Evolutionary conservation across 2,888 invertebrate species (phyloP).

Genomic region (Pherbina coryleti): DNA sequence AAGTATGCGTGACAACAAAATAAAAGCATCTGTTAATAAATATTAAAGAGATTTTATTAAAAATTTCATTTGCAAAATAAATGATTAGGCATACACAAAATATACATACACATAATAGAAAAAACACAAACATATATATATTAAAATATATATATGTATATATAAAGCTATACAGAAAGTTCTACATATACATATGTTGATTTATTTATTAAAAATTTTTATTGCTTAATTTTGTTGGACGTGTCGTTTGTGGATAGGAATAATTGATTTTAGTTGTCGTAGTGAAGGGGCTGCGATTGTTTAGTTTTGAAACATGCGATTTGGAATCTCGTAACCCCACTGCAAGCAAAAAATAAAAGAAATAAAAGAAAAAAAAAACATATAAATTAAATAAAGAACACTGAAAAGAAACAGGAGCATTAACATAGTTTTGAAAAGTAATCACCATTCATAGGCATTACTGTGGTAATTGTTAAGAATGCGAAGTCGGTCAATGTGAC

Average conservation of each 20-base stretch:
- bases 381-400: constrained; percentile 50
- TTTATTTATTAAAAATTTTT: constrained; percentile 42
- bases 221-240: constrained; percentile 45
- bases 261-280: constrained; percentile 51
- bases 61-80: constrained; percentile 5
- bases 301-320: constrained; percentile 80
- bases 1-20: constrained; percentile 6
- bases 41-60: constrained; percentile 12
- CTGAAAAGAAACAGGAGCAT: constrained; percentile 32
- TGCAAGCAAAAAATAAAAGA: constrained; percentile 75
- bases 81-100: no score
- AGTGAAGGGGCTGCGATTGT: constrained; percentile 71
- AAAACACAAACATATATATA: constrained; percentile 11
- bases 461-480: background rate
- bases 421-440: background rate
- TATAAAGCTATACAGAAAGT: background rate
- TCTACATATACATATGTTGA: background rate
- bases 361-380: constrained; percentile 58
- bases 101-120: background rate
- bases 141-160: constrained; percentile 11
- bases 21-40: constrained; percentile 9
- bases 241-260: constrained; percentile 46
- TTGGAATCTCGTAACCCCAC: constrained; percentile 91
- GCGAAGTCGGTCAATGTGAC: background rate
- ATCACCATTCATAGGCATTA: background rate